These are phyloP conservation scores for Amblyornis subalaris DNA, from an alignment of 2,113 vertebrate genomes.

Conservation along the genomic window DNA sequence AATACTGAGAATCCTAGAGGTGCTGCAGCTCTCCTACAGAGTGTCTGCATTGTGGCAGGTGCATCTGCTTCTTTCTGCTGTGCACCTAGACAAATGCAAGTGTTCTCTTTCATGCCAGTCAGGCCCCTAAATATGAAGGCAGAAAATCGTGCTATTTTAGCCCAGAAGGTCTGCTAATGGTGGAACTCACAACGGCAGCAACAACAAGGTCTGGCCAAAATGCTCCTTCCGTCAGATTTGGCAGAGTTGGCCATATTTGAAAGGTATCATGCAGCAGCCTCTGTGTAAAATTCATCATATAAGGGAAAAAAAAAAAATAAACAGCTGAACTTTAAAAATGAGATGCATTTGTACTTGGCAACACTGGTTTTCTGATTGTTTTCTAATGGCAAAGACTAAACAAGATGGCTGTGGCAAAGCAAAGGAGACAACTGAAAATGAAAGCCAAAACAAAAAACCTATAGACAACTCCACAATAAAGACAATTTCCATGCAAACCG, in stretches of 20 bases:
- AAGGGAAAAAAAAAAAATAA: not conserved
- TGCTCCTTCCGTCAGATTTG: not conserved
- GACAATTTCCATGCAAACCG: slow-evolving; percentile 57
- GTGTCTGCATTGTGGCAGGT: not conserved
- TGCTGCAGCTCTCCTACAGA: not conserved
- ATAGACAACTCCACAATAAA: slow-evolving; percentile 43
- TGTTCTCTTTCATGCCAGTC: not conserved
- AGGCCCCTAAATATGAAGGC: not conserved
- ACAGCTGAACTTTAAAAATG: slow-evolving; percentile 30
- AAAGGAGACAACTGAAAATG: slow-evolving; percentile 44
- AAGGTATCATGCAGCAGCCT: not conserved
- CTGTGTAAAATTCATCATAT: not conserved
- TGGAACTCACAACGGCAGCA: not conserved
- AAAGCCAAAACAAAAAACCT: slow-evolving; percentile 55
- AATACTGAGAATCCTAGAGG: not conserved
- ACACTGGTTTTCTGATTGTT: slow-evolving; percentile 24
- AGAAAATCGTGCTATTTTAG: not conserved
- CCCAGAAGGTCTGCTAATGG: not conserved
- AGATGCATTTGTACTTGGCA: slow-evolving; percentile 48
- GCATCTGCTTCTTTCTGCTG: slow-evolving; percentile 13
- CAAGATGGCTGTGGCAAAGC: slow-evolving; percentile 28
- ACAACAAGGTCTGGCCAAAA: not conserved
- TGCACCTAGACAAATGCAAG: not conserved
- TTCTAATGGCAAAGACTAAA: slow-evolving; percentile 39
- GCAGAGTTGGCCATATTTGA: slow-evolving; percentile 19